Evolutionary conservation across 2,113 vertebrate genomes (phyloP).

Genomic region (Eclectus roratus): DNA sequence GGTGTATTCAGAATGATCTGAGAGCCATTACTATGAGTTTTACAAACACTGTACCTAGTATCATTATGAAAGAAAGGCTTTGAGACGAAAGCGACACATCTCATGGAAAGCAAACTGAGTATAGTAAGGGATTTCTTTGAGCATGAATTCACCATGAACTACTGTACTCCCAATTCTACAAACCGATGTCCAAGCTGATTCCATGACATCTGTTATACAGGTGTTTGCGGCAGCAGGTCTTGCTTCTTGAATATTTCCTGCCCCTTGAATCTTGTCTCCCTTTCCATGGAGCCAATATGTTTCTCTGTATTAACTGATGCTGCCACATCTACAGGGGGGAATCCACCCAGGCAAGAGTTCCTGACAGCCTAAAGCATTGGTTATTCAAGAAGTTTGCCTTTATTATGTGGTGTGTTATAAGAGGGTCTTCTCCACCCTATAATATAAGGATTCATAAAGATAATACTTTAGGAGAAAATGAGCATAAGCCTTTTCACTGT

Average conservation of each 20-base stretch:
- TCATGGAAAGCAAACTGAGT: background rate
- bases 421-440: background rate
- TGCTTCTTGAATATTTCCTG: background rate
- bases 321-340: background rate
- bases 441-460: background rate
- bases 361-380: background rate
- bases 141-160: background rate
- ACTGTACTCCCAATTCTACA: background rate
- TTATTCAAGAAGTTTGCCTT: background rate
- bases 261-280: background rate
- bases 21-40: background rate
- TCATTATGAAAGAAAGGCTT: background rate
- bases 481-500: background rate
- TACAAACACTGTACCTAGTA: background rate
- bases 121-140: background rate
- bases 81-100: background rate
- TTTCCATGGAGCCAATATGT: background rate
- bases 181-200: background rate
- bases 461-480: background rate
- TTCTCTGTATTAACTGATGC: background rate
- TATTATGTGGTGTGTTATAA: background rate
- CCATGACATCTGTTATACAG: background rate
- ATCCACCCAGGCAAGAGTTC: background rate
- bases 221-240: background rate
- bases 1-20: background rate